Base-by-base conservation (phyloP, 2,113 vertebrate species). In the Lampris megalopsis region DNA sequence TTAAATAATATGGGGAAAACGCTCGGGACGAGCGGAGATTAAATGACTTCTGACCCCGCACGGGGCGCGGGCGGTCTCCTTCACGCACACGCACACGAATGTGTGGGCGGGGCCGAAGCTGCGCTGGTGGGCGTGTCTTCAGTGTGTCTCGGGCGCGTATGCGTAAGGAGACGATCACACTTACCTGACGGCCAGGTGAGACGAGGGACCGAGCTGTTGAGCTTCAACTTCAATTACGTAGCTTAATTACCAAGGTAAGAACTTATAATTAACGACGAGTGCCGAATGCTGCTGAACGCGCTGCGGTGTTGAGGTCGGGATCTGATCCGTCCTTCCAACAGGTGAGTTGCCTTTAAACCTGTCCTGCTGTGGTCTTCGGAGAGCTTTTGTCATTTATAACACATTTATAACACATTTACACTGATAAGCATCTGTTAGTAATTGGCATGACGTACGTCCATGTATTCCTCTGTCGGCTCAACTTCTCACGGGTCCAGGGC, bases 181-280 rank as follows among this genome's bases (percentile, higher is more conserved):
- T 86, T 76, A 69, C 45, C 65, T 58, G 89, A 80, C 88, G 88
- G 86, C 84, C 79, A 90, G 90, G 83, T 88, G 85, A 89, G 81
- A 76, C 75, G 41, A 65, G 35, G 36, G 24, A 24, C 24, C 24
- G 24, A 24, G 24, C 24, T 24, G 24, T 24, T 24, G 24, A 24
- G 24, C 24, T 24, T 24, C 24, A 24, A 24, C 24, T 24, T 24
- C 24, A 24, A 24, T 24, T 24, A 24, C 24, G 24, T 24, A 24
- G 24, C 24, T 0, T 24, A 24, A 24, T 24, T 24, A 24, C 24
- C 24, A 24, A 24, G 0, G 24, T 24, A 24, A 24, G 24, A 24
- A 24, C 24, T 24, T 24, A 24, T 24, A 24, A 24, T 24, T 13
- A 5, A 53, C 61, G 2, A 59, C 24, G 50, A 60, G 63, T 0